Evolutionary conservation across 2,888 invertebrate species (phyloP).

Genomic region (Drosophila prolongata): DNA sequence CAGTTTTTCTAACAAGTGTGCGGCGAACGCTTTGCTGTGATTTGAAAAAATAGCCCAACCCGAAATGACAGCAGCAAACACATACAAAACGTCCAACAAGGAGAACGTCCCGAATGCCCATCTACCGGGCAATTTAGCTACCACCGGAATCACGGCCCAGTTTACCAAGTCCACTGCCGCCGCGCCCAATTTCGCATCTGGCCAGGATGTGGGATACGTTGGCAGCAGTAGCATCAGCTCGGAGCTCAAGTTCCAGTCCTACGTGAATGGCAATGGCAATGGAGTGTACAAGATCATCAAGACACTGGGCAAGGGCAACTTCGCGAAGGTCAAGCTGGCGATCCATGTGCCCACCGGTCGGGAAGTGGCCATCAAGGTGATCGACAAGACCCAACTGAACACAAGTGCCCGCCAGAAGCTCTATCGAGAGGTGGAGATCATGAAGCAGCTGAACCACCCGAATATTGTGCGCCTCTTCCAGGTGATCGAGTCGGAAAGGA

Average conservation of each 20-base stretch:
- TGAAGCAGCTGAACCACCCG: slow-evolving; percentile 99
- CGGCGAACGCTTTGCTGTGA: slow-evolving; percentile 52
- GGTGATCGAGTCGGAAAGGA: slow-evolving; percentile 99
- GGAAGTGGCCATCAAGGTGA: slow-evolving; percentile 99
- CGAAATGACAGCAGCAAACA: slow-evolving; percentile 49
- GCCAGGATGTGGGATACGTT: slow-evolving; percentile 55
- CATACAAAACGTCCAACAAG: slow-evolving; percentile 56
- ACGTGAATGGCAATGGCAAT: slow-evolving; percentile 86
- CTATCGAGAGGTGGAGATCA: slow-evolving; percentile 93
- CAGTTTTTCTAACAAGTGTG: slow-evolving; percentile 56
- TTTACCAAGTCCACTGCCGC: slow-evolving; percentile 44
- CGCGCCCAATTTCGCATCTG: neutral
- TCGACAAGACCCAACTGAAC: slow-evolving; percentile 99
- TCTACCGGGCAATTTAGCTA: slow-evolving; percentile 9
- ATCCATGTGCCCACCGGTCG: slow-evolving; percentile 99
- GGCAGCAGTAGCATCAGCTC: slow-evolving; percentile 23
- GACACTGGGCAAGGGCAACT: slow-evolving; percentile 99
- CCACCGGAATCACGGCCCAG: slow-evolving; percentile 40
- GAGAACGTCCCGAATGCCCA: slow-evolving; percentile 49
- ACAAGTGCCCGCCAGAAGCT: slow-evolving; percentile 99
- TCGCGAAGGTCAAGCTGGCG: slow-evolving; percentile 99
- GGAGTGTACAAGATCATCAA: slow-evolving; percentile 99
- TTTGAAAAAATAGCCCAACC: slow-evolving; percentile 21
- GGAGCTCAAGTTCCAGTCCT: slow-evolving; percentile 62
- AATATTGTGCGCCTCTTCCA: slow-evolving; percentile 99